Evolutionary conservation across 2,888 invertebrate species (phyloP).

Genomic region (Lepidocyrtinus sp.): DNA sequence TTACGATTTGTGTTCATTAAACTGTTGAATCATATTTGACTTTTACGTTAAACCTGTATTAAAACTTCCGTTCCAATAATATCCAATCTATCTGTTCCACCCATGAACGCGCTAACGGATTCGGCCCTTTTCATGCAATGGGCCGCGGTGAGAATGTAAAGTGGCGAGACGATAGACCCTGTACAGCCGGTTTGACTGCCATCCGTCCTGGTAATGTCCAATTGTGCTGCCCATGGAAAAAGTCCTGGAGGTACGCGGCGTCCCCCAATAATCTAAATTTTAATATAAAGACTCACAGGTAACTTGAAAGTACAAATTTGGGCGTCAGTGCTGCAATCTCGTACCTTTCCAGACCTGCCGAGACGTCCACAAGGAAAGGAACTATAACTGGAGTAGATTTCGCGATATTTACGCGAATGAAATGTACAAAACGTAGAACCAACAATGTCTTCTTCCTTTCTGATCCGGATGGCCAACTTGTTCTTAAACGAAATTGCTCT

Average conservation of each 20-base stretch:
- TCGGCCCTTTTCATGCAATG: conserved; percentile 67
- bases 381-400: conserved; percentile 16
- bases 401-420: conserved; percentile 55
- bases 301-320: neutral
- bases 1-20: neutral
- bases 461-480: conserved; percentile 62
- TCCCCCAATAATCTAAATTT: conserved; percentile 66
- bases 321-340: neutral
- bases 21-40: too few species aligned
- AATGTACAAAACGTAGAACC: conserved; percentile 57
- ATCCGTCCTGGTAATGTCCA: conserved; percentile 68
- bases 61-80: conserved; percentile 65
- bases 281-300: neutral
- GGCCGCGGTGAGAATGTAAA: conserved; percentile 67
- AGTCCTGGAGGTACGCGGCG: conserved; percentile 63
- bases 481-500: conserved; percentile 59
- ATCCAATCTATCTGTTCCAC: conserved; percentile 66
- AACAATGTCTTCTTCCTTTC: conserved; percentile 24
- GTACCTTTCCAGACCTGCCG: conserved; percentile 63
- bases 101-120: conserved; percentile 68
- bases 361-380: conserved; percentile 59
- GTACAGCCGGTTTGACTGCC: conserved; percentile 68
- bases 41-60: conserved; percentile 61
- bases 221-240: conserved; percentile 68
- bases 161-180: conserved; percentile 63